A percentile compares a stretch with the other conserved stretches of the same genome.
phyloP scores from a whole-genome alignment of 2,888 invertebrate genomes.

The Barypeithes pellucidus region DNA sequence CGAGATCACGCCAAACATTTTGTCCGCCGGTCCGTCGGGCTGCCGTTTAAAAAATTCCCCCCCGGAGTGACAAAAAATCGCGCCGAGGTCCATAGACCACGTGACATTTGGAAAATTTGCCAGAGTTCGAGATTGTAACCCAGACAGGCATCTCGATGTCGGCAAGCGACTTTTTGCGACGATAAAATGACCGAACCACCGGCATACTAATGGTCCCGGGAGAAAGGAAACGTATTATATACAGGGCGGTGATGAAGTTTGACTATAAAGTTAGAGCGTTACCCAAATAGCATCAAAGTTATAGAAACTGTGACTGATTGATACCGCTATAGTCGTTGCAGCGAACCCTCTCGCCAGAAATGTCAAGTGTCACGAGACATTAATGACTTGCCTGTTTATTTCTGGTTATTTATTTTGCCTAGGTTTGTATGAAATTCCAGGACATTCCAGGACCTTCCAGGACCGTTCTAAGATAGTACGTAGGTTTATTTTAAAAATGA shows the following conservation, averaged over 20 bases:
- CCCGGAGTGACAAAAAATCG: conserved; percentile 53
- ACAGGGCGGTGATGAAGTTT: conserved; percentile 46
- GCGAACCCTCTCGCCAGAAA: too few species aligned
- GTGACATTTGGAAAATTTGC: conserved; percentile 62
- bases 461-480: too few species aligned
- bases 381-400: too few species aligned
- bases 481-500: too few species aligned
- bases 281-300: too few species aligned
- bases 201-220: conserved; percentile 62
- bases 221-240: conserved; percentile 47
- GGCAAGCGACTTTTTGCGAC: conserved; percentile 57
- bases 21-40: conserved; percentile 43
- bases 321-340: too few species aligned
- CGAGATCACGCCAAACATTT: conserved; percentile 56
- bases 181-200: conserved; percentile 59
- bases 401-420: too few species aligned
- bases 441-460: too few species aligned
- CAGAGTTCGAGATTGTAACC: conserved; percentile 56
- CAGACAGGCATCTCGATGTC: conserved; percentile 62
- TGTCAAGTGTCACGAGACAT: too few species aligned
- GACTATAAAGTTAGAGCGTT: conserved; percentile 34
- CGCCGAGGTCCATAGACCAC: conserved; percentile 62
- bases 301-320: too few species aligned
- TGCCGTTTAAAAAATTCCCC: conserved; percentile 60
- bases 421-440: too few species aligned